Percentiles rank a stretch among this genome's conserved stretches.
phyloP scores from a whole-genome alignment of 2,888 invertebrate species.

The Protonemura montana region DNA sequence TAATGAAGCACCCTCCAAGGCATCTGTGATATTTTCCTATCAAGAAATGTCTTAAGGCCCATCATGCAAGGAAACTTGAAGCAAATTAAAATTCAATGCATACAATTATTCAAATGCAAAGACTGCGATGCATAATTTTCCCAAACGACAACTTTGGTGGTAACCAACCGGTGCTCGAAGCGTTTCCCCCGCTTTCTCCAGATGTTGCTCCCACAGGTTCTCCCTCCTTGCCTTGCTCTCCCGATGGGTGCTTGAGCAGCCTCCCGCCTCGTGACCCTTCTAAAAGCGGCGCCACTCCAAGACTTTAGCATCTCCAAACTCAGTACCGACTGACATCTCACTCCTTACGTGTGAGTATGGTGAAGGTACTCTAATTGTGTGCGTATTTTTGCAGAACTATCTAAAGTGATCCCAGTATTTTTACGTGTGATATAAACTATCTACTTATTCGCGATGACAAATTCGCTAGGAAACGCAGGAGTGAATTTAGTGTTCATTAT shows the following conservation, averaged over 20 bases:
- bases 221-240: not conserved
- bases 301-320: too few species aligned
- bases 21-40: not conserved
- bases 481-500: too few species aligned
- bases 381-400: too few species aligned
- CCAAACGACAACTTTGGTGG: not conserved
- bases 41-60: not conserved
- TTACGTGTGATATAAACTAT: too few species aligned
- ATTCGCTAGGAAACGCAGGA: too few species aligned
- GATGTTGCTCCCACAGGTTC: not conserved
- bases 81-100: not conserved
- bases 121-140: too few species aligned
- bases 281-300: too few species aligned
- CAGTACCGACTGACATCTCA: too few species aligned
- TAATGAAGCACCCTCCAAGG: not conserved
- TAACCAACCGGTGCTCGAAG: not conserved
- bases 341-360: too few species aligned
- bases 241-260: not conserved
- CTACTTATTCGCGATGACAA: too few species aligned
- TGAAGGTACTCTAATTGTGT: too few species aligned
- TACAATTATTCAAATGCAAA: not conserved
- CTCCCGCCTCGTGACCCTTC: not conserved
- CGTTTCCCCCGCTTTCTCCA: not conserved
- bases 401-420: too few species aligned
- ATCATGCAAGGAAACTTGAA: not conserved